phyloP scores from a whole-genome alignment of 2,113 vertebrate genomes.

The Gopherus flavomarginatus region DNA sequence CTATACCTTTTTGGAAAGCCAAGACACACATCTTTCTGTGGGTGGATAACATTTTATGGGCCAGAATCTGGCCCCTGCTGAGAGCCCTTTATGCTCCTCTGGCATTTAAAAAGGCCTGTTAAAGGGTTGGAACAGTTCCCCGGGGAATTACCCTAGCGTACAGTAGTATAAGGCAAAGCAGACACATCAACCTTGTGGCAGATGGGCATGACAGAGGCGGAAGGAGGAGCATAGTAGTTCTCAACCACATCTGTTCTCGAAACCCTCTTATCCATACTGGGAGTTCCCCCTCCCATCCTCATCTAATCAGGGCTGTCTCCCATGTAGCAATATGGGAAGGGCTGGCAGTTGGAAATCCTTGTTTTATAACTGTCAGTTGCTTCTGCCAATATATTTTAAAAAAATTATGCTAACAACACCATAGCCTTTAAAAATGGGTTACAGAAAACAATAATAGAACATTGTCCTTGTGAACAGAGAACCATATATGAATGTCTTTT shows the following conservation, averaged over 20 bases:
- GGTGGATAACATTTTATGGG: neutral
- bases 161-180: neutral
- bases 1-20: neutral
- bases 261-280: neutral
- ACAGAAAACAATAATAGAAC: neutral
- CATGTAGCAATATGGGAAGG: neutral
- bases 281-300: neutral
- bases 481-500: neutral
- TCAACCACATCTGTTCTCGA: fast-evolving
- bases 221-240: neutral
- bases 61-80: neutral
- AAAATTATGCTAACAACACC: neutral
- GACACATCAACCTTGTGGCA: neutral
- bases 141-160: neutral
- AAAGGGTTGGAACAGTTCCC: neutral
- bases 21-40: neutral
- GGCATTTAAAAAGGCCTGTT: neutral
- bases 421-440: neutral
- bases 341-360: neutral
- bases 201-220: neutral
- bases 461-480: neutral
- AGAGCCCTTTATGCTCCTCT: neutral
- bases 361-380: neutral
- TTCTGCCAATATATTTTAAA: neutral
- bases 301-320: neutral